Percentiles rank a stretch among this genome's conserved stretches.
These are phyloP conservation scores for Oxyscelio sp. DNA, from an alignment of 2,888 invertebrate genomes.

Conservation along the genomic window DNA sequence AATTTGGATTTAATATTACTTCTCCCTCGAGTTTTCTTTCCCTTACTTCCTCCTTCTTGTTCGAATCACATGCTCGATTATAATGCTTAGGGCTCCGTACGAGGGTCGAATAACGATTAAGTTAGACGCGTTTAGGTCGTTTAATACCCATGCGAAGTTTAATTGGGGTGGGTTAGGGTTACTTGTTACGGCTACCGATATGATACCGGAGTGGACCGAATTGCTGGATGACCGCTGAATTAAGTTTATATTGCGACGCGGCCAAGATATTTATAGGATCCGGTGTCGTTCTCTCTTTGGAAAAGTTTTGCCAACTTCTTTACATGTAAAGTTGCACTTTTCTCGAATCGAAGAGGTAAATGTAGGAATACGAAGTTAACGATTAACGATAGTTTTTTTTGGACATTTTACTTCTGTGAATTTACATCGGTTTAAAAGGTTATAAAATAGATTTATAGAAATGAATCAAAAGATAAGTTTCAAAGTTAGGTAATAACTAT, in stretches of 20 bases:
- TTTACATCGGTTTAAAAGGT: too few species aligned
- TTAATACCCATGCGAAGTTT: conserved; percentile 58
- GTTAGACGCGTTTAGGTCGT: conserved; percentile 67
- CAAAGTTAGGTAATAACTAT: too few species aligned
- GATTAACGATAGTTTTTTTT: too few species aligned
- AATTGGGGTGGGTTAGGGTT: conserved; percentile 69
- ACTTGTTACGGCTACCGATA: conserved; percentile 51
- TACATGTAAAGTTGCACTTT: too few species aligned
- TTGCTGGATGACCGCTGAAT: conserved; percentile 27
- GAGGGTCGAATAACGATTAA: conserved; percentile 68
- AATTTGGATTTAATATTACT: conserved; percentile 66
- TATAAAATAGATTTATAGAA: too few species aligned
- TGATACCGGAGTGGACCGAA: conserved; percentile 48
- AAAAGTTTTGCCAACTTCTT: too few species aligned
- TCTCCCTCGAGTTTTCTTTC: conserved; percentile 58
- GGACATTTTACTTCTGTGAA: too few species aligned
- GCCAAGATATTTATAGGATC: conserved; percentile 12
- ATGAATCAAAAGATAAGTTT: too few species aligned
- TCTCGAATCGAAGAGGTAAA: too few species aligned
- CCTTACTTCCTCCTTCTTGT: conserved; percentile 58
- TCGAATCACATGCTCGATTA: conserved; percentile 65
- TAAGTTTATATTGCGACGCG: conserved; percentile 33
- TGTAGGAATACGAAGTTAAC: too few species aligned
- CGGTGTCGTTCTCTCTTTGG: too few species aligned
- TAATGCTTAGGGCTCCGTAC: conserved; percentile 52